Evolutionary conservation across 2,797 vertebrate genomes (phyloP).

Genomic region (Muraenolepis orangiensis): DNA sequence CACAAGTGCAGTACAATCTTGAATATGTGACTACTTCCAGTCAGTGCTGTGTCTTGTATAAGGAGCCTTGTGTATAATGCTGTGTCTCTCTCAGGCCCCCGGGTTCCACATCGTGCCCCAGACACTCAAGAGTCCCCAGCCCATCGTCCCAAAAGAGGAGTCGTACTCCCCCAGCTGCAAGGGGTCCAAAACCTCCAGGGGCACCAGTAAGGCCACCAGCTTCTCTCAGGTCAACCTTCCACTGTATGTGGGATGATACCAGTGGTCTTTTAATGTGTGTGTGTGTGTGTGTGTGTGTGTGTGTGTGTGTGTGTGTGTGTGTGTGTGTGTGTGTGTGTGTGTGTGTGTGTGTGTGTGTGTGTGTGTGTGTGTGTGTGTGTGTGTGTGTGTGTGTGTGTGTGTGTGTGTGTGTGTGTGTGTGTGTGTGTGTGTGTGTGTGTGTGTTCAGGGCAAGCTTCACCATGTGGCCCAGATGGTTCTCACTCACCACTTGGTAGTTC

Average conservation of each 20-base stretch:
- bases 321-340: constrained; percentile 2
- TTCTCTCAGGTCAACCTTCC: background rate
- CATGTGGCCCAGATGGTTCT: constrained; percentile 83
- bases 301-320: background rate
- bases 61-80: constrained; percentile 1
- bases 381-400: constrained; percentile 3
- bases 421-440: background rate
- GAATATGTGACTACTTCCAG: background rate
- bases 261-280: too few relatives aligned
- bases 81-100: constrained; percentile 65
- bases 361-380: background rate
- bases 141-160: constrained; percentile 82
- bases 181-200: constrained; percentile 70
- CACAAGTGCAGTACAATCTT: too few relatives aligned
- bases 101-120: constrained; percentile 80
- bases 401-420: background rate
- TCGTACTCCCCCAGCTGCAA: constrained; percentile 68
- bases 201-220: constrained; percentile 72
- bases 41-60: background rate
- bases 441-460: constrained; percentile 81
- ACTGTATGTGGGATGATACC: too few relatives aligned
- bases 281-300: background rate
- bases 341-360: background rate
- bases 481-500: constrained; percentile 84
- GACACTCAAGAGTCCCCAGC: constrained; percentile 70